phyloP scores from a whole-genome alignment of 2,888 invertebrate species.

The Scaptomyza polygonia region DNA sequence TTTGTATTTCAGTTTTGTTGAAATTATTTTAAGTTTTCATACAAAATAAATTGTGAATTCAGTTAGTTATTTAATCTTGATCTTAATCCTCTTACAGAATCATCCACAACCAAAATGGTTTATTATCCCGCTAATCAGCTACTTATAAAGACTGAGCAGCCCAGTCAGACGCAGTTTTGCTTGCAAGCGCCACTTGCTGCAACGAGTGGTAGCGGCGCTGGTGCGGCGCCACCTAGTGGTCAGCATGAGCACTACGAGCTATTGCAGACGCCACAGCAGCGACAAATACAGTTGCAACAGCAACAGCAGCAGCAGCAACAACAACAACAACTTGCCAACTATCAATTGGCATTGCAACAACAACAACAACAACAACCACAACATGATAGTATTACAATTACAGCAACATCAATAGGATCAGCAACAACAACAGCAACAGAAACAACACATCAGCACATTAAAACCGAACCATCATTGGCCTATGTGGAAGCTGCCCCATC shows the following conservation, averaged over 20 bases:
- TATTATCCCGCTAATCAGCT: constrained; percentile 84
- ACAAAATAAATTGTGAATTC: background rate
- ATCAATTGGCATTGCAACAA: constrained; percentile 4
- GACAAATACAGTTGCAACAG: constrained; percentile 71
- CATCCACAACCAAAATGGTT: constrained; percentile 82
- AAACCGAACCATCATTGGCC: constrained; percentile 57
- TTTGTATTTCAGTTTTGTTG: background rate
- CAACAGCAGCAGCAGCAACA: constrained; percentile 63
- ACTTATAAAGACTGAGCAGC: constrained; percentile 83
- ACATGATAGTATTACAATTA: constrained; percentile 41
- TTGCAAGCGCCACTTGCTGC: constrained; percentile 60
- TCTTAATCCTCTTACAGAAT: constrained; percentile 64
- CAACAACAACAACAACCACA: constrained; percentile 33
- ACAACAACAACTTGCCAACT: constrained; percentile 7
- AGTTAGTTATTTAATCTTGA: background rate
- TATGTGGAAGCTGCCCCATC: constrained; percentile 51
- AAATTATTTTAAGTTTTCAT: background rate
- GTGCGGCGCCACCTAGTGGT: constrained; percentile 35
- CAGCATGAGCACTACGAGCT: constrained; percentile 68
- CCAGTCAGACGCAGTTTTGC: constrained; percentile 81
- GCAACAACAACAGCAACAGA: constrained; percentile 8
- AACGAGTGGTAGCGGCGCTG: constrained; percentile 27
- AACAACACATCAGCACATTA: constrained; percentile 54
- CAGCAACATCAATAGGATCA: constrained; percentile 18
- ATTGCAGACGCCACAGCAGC: constrained; percentile 68